A percentile compares a stretch with the other conserved stretches of the same genome.
These are phyloP conservation scores for Drosophila neutralis DNA, from an alignment of 2,888 invertebrate genomes.

Conservation along the genomic window DNA sequence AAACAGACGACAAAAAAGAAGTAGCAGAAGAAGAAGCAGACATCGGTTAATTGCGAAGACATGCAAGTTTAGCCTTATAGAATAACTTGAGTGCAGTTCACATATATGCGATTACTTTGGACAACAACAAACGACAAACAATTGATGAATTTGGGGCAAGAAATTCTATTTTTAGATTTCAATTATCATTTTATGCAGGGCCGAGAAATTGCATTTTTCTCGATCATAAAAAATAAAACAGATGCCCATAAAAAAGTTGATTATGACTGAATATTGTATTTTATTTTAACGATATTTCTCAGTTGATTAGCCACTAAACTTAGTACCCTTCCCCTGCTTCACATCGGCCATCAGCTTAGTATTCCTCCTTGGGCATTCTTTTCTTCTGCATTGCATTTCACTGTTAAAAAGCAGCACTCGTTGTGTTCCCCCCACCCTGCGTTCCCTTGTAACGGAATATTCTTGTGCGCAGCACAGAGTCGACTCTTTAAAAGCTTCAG, in stretches of 20 bases:
- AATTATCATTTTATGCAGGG: neutral
- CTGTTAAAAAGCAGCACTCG: conserved; percentile 7
- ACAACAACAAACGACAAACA: neutral
- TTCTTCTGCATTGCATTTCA: conserved; percentile 17
- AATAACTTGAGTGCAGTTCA: conserved; percentile 9
- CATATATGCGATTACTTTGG: neutral
- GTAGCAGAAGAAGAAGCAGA: conserved; percentile 22
- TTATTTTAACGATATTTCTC: neutral
- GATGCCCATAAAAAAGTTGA: neutral
- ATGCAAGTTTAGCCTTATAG: conserved; percentile 34
- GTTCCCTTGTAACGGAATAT: conserved; percentile 37
- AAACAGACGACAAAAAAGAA: conserved; percentile 16
- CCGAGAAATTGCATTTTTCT: neutral
- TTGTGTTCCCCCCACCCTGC: conserved; percentile 2
- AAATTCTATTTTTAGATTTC: neutral
- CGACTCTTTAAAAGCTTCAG: conserved; percentile 44
- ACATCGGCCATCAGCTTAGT: neutral
- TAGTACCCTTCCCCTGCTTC: neutral
- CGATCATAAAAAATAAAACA: conserved; percentile 1
- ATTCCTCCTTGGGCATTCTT: conserved; percentile 20
- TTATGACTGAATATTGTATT: neutral
- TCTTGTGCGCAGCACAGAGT: neutral
- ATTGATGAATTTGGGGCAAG: conserved; percentile 9
- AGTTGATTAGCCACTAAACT: conserved; percentile 28
- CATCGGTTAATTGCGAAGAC: conserved; percentile 23